Percentiles rank a stretch among this genome's conserved stretches.
phyloP scores from a whole-genome alignment of 2,113 vertebrate genomes.

The Sceloporus undulatus region DNA sequence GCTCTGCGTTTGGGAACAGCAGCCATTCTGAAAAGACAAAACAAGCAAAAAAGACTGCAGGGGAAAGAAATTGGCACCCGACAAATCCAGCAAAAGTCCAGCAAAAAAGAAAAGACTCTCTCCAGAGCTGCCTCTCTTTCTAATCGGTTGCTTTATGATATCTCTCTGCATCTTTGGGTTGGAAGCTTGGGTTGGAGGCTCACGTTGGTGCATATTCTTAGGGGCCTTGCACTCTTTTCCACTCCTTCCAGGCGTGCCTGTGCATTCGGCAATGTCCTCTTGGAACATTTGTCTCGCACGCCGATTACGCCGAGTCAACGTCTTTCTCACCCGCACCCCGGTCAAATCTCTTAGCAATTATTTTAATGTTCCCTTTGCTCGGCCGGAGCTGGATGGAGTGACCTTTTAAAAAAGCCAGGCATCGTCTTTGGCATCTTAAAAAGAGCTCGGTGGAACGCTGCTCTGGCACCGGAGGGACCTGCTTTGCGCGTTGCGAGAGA shows the following conservation, averaged over 20 bases:
- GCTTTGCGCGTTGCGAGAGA: not conserved
- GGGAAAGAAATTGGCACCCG: not conserved
- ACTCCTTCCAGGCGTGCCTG: not conserved
- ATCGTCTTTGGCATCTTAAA: not conserved
- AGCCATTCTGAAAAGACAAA: fast-evolving
- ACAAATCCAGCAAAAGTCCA: not conserved
- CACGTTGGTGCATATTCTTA: not conserved
- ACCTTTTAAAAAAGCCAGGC: not conserved
- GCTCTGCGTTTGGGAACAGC: not conserved
- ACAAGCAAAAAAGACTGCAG: not conserved
- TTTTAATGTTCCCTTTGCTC: not conserved
- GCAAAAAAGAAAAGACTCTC: not conserved
- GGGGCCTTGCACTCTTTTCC: not conserved
- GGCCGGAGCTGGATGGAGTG: not conserved
- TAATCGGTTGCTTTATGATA: not conserved
- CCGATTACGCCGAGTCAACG: not conserved
- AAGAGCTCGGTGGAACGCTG: slow-evolving; percentile 15
- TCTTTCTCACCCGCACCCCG: not conserved
- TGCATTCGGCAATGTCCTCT: not conserved
- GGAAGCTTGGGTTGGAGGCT: fast-evolving
- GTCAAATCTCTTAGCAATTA: slow-evolving; percentile 24
- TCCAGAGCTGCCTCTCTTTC: not conserved
- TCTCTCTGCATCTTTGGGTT: not conserved
- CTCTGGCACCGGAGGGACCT: not conserved
- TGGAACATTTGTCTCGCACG: not conserved